Base-by-base conservation (phyloP, 1,140 invertebrate genomes). In the Apis laboriosa region DNA sequence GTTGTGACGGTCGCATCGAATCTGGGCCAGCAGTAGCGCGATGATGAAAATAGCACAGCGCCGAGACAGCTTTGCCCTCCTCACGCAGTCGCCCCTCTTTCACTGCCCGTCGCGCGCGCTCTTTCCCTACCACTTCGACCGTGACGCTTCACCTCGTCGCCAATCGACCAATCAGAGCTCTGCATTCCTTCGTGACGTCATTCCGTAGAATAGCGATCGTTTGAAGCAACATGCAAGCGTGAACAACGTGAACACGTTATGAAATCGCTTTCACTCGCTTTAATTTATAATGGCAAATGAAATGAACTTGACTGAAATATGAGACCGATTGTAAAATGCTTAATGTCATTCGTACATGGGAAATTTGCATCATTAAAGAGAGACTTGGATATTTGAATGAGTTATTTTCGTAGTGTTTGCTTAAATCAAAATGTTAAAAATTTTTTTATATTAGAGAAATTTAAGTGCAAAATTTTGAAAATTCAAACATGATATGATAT, bases 21-120 rank as follows among this genome's bases (percentile, higher is more conserved):
- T 92, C 91, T 93, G 91, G 92, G 91, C 91, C 91, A 92, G 89
- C 88, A 84, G 77, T 91, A 80, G 86, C 88, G 87, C 89, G 87
- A 53, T 82, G 91, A 88, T 92, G 84, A 90, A 93, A 93, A 93
- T 93, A 93, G 92, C 89, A 91, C 90, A 87, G 84, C 89, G 90
- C 83, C 91, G 86, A 90, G 88, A 90, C 89, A 85, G 81, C 80
- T 78, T 67, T 72, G 68, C 81, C 76, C 80, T 70, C 82, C 53
- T 73, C 66, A 19, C 34, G 55, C 72, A 53, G 63, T 75, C 76
- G n/a, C 70, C 53, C 13, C 53, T 67, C 63, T 67, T 58, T 61
- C 13, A 66, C 66, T 55, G 53, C 15, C 61, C 49, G 68, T 61
- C 64, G 72, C 76, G 28, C 53, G 56, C 67, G n/a, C 24, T 70